A percentile compares a stretch with the other conserved stretches of the same genome.
Evolutionary conservation across 1,140 invertebrate species (phyloP).

Genomic region (Dryas iulia): DNA sequence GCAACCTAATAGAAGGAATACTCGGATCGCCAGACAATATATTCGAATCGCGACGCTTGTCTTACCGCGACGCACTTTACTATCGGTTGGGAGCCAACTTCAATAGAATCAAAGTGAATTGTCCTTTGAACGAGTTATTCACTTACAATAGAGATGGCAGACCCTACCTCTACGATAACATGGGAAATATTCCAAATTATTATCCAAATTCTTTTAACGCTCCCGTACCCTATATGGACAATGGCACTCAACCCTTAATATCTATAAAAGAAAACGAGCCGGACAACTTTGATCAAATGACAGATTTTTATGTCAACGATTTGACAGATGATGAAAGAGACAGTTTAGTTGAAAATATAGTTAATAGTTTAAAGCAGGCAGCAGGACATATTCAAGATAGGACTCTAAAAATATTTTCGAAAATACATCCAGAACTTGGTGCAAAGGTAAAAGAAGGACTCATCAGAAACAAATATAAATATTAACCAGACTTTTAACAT

Average conservation of each 20-base stretch:
- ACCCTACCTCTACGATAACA: background rate
- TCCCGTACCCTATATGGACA: background rate
- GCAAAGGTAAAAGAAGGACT: background rate
- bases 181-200: background rate
- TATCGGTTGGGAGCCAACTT: conserved; percentile 93
- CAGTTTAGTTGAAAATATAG: background rate
- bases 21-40: conserved; percentile 92
- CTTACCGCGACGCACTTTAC: conserved; percentile 93
- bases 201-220: background rate
- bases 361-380: background rate
- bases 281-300: background rate
- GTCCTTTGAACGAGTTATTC: background rate
- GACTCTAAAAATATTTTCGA: background rate
- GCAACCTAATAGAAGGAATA: conserved; percentile 91
- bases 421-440: background rate
- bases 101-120: conserved; percentile 78
- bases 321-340: background rate
- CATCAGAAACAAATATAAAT: background rate
- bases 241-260: background rate
- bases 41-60: conserved; percentile 91
- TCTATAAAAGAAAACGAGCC: background rate
- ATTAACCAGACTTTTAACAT: no score
- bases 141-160: background rate
- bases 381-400: background rate
- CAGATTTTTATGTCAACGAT: background rate